phyloP scores from a whole-genome alignment of 1,140 invertebrate genomes.

The Pseudomyrmex flavicornis region DNA sequence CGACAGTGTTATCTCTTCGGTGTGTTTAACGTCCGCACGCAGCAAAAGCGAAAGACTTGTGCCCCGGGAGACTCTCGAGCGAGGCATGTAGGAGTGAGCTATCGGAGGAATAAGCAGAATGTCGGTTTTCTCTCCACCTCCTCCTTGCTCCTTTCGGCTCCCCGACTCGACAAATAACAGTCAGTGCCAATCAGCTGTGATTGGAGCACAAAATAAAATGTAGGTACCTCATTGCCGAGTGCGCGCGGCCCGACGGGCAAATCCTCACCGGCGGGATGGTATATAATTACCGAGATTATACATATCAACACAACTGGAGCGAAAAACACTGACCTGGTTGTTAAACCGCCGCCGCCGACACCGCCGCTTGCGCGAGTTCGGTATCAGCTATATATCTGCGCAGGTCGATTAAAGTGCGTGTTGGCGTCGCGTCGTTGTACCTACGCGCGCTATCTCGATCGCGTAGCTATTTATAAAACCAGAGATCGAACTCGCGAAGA shows the following conservation, averaged over 20 bases:
- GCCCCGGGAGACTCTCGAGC: constrained; percentile 13
- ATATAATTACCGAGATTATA: constrained; percentile 82
- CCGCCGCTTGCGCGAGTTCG: constrained; percentile 64
- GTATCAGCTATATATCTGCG: constrained; percentile 68
- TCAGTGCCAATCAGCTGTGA: constrained; percentile 77
- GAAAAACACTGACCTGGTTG: constrained; percentile 81
- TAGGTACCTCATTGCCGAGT: constrained; percentile 56
- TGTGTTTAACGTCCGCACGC: constrained; percentile 20
- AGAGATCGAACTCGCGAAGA: constrained; percentile 66
- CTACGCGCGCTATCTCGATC: constrained; percentile 47
- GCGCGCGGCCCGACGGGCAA: constrained; percentile 54
- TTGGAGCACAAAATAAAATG: constrained; percentile 75
- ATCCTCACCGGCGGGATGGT: constrained; percentile 69
- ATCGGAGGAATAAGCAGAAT: constrained; percentile 56
- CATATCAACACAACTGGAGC: constrained; percentile 82
- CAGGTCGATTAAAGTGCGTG: constrained; percentile 58
- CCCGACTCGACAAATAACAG: constrained; percentile 74
- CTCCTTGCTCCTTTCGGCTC: constrained; percentile 34
- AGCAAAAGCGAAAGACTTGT: constrained; percentile 35
- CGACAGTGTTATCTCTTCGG: constrained; percentile 60
- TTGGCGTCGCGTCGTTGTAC: constrained; percentile 42
- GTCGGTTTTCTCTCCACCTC: constrained; percentile 53
- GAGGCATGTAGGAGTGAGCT: constrained; percentile 66
- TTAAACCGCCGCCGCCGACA: constrained; percentile 70
- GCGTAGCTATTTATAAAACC: constrained; percentile 69